Base-by-base conservation (phyloP, 2,888 invertebrate species). In the Resseliella maxima region DNA sequence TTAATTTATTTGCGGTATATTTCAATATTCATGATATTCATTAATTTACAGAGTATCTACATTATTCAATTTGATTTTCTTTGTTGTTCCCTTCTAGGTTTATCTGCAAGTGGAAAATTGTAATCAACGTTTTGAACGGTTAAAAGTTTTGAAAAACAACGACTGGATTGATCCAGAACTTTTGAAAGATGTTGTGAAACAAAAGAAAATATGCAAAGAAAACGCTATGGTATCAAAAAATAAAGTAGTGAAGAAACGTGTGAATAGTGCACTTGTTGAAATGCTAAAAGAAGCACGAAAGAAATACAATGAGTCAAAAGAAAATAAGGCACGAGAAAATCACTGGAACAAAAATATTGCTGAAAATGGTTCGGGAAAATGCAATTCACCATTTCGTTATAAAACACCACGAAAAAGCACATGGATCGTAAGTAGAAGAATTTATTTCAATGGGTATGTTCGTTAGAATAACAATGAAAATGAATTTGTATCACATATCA, bases 21-120 rank as follows among this genome's bases (percentile, higher is more conserved):
- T n/a, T n/a, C n/a, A n/a, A n/a, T n/a, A n/a, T n/a, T n/a, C n/a
- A n/a, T n/a, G n/a, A n/a, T n/a, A n/a, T n/a, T n/a, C n/a, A n/a
- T n/a, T n/a, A n/a, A n/a, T n/a, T n/a, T n/a, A n/a, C n/a, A n/a
- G n/a, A n/a, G n/a, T n/a, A n/a, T n/a, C n/a, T n/a, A n/a, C n/a
- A n/a, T n/a, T n/a, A n/a, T n/a, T n/a, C n/a, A n/a, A n/a, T n/a
- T n/a, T n/a, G n/a, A n/a, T n/a, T n/a, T n/a, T n/a, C n/a, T n/a
- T n/a, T n/a, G n/a, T n/a, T n/a, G n/a, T n/a, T n/a, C n/a, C n/a
- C n/a, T n/a, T n/a, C n/a, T n/a, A n/a, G 94, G 92, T 95, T 38
- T 92, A 93, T 86, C 92, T 94, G 88, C 94, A 95, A 89, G 89
- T 91, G 2, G 88, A 87, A 31, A 18, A 27, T 24, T 86, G 18